Evolutionary conservation across 2,888 invertebrate species (phyloP), one percentile per base, ranked within the genome.

Genomic region (Diplazon laetatorius): DNA sequence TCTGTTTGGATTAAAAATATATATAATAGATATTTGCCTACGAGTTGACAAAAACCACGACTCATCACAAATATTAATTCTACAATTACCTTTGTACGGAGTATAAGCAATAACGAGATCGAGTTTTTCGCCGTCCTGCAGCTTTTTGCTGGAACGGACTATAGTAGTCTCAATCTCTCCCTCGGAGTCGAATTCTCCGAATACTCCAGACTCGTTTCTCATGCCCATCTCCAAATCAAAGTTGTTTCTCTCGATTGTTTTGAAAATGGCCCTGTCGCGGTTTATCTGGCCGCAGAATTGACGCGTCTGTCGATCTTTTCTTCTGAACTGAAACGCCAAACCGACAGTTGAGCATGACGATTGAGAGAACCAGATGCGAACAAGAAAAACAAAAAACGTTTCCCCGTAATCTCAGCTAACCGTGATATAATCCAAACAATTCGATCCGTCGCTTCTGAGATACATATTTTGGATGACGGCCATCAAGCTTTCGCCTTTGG

Each of bases 401-500:
- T n/a, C n/a, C n/a, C n/a, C n/a, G n/a, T n/a, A 0, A n/a, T 39
- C 37, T 35, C 37, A 66, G 57, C 39, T 69, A 83, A 92, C 92
- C 86, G 86, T 89, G 9, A 93, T 86, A 78, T 91, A 93, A 86
- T 93, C 93, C 16, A 92, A 85, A 76, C 93, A 93, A 20, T 90
- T 87, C 1, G 88, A 87, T 4, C 86, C 90, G 14, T 88, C 85
- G 62, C 86, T 87, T 76, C 93, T 87, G 16, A 93, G 88, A 14
- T 90, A 89, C 86, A 93, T 88, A 60, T 88, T 90, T 81, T 93
- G 93, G 57, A 93, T 91, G 4, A 93, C 93, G 18, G 91, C 93
- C 78, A 93, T 91, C 9, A 93, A 82, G 9, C 92, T 92, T 22
- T 88, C 86, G 0, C 84, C 84, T 39, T 86, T 85, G n/a, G 72